phyloP scores from a whole-genome alignment of 2,113 vertebrate species.

The Regulus satrapa region DNA sequence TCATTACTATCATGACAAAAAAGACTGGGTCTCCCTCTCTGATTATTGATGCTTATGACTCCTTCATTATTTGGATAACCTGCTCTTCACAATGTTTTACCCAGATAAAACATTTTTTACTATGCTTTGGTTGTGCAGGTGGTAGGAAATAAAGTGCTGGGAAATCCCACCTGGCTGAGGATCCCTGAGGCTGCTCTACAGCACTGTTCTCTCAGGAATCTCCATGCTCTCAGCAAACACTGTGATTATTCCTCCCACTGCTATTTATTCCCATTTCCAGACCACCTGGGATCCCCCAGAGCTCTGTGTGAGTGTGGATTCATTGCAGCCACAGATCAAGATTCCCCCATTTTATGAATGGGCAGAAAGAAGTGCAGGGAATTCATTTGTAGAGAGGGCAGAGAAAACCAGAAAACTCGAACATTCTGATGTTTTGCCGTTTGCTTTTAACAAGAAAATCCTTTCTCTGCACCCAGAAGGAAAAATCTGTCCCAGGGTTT shows the following conservation, averaged over 20 bases:
- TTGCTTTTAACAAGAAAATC: slow-evolving; percentile 8
- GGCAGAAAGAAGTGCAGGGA: background rate
- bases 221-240: background rate
- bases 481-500: slow-evolving; percentile 27
- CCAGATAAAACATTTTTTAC: background rate
- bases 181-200: background rate
- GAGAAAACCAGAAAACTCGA: background rate
- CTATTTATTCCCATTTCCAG: background rate
- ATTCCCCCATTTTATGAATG: background rate
- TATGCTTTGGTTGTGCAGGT: background rate
- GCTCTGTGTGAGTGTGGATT: background rate
- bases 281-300: slow-evolving; percentile 10
- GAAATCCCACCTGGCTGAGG: background rate
- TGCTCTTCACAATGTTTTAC: background rate
- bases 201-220: background rate
- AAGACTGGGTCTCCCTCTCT: background rate
- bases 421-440: background rate
- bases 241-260: slow-evolving; percentile 35
- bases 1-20: background rate
- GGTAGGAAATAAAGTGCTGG: background rate
- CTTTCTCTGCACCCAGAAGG: slow-evolving; percentile 42
- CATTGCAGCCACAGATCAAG: background rate
- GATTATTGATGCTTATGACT: background rate
- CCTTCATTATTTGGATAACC: background rate
- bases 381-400: background rate